Base-by-base conservation (phyloP, 2,797 vertebrate species). In the Mormyrops attenuatus region DNA sequence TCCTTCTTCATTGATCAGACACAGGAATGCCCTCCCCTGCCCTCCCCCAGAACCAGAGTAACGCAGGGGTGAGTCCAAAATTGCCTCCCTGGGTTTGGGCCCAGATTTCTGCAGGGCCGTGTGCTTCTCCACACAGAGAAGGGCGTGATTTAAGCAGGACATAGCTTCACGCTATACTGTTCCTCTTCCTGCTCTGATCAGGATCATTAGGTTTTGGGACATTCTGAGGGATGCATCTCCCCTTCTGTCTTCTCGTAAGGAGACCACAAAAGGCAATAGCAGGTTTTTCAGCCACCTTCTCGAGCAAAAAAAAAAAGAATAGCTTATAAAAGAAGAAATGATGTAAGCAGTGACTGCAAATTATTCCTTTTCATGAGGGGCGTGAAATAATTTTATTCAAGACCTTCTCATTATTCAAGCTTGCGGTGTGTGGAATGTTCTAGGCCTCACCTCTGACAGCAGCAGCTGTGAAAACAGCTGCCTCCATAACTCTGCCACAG, bases 401-500 rank as follows among this genome's bases (percentile, higher is more conserved):
- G 90, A 69, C 89, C 41, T 85, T 89, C 90, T 92, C 91, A 90
- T 91, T 91, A 89, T 92, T 93, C 88, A 85, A 73, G 88, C 87
- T 92, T 92, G 89, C 63, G 89, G 92, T 92, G 90, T 87, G 89
- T 93, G 89, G 89, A 91, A 92, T 89, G 86, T 89, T 93, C 85
- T 91, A 93, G 93, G 93, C 90, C 90, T 82, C 85, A 86, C 89
- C 90, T 94, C 91, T 52, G 85, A 93, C 92, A 92, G 90, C 91
- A 91, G 91, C 95, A 96, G 95, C 96, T 96, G 95, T 94, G 57
- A 93, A 96, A 96, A 95, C 95, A 96, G 93, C 93, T 94, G 93
- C 94, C 91, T 92, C 90, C 89, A 92, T 90, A 92, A 92, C 92
- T 94, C 92, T 90, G 90, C 86, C 73, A 88, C 89, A 90, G 66